These are phyloP conservation scores for Pseudorectes ferrugineus DNA, from an alignment of 2,113 vertebrate genomes.

Conservation along the genomic window DNA sequence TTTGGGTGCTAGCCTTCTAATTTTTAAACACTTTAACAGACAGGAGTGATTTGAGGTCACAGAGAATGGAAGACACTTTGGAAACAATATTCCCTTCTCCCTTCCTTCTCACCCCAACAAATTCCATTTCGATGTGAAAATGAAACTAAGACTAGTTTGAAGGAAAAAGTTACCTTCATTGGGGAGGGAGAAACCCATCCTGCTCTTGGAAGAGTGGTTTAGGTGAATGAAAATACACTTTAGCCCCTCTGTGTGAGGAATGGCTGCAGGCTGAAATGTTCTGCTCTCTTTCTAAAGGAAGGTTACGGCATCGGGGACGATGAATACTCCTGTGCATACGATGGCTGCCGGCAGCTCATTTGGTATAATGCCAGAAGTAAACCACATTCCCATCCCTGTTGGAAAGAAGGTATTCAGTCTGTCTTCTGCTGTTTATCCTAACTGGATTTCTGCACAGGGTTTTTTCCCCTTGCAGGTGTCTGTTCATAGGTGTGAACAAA, in stretches of 20 bases:
- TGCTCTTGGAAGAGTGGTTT: not conserved
- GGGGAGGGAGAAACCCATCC: not conserved
- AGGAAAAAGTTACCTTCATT: rapidly evolving
- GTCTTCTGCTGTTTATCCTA: not conserved
- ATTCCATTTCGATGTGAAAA: not conserved
- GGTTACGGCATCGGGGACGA: conserved; percentile 98
- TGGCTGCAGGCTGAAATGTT: not conserved
- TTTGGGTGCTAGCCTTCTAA: not conserved
- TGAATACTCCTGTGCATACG: conserved; percentile 96
- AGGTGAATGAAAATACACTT: not conserved
- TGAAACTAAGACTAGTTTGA: not conserved
- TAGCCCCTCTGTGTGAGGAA: not conserved
- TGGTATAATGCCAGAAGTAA: conserved; percentile 99
- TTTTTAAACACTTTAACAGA: not conserved
- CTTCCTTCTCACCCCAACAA: not conserved
- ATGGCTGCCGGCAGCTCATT: conserved; percentile 99
- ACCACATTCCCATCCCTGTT: conserved; percentile 93
- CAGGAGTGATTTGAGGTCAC: not conserved
- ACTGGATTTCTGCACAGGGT: not conserved
- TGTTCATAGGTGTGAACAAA: not conserved
- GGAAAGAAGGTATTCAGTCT: conserved; percentile 91
- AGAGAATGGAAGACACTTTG: not conserved
- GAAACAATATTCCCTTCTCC: not conserved
- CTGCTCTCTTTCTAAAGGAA: conserved; percentile 76
- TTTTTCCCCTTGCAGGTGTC: not conserved